Conservation (phyloP, 1,140 invertebrate species). For the Trichonephila clavipes region DNA sequence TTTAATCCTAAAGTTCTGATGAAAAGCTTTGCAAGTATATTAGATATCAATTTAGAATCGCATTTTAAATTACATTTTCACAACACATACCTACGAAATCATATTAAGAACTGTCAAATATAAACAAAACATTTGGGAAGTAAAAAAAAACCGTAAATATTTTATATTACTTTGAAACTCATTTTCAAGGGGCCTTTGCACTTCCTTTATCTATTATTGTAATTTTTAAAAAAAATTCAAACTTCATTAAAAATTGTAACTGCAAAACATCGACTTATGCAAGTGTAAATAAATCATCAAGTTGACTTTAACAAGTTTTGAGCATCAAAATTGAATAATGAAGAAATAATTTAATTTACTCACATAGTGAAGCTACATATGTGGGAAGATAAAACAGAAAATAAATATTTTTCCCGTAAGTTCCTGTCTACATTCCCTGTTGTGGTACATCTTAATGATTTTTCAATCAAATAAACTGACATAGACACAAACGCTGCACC, state of each 20-base stretch:
- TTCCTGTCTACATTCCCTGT: neutral
- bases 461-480: constrained; percentile 21
- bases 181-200: neutral
- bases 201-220: neutral
- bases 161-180: neutral
- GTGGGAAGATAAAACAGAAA: neutral
- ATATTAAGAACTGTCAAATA: too few relatives aligned
- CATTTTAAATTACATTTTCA: too few relatives aligned
- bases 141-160: neutral
- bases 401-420: neutral
- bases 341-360: neutral
- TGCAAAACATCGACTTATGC: neutral
- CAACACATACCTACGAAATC: too few relatives aligned
- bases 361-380: neutral
- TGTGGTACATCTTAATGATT: neutral
- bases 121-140: neutral
- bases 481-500: neutral
- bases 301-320: constrained; percentile 5
- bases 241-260: neutral
- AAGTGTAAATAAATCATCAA: neutral
- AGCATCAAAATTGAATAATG: neutral
- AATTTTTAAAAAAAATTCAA: neutral
- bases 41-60: too few relatives aligned
- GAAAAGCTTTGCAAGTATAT: too few relatives aligned
- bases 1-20: too few relatives aligned